phyloP scores from a whole-genome alignment of 2,797 vertebrate genomes.

The Spea hammondii region DNA sequence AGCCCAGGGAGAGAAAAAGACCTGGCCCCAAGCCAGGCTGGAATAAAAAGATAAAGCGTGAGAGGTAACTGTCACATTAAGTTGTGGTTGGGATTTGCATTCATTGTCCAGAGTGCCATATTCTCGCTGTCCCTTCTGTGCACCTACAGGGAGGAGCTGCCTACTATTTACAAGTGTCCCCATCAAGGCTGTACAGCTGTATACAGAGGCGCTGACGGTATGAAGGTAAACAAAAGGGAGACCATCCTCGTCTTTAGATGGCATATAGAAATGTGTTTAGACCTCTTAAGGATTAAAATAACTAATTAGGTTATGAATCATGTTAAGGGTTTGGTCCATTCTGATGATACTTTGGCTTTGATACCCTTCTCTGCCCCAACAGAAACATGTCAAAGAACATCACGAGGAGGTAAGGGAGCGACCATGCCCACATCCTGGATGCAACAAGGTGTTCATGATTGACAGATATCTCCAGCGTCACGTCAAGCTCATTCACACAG shows the following conservation, averaged over 20 bases:
- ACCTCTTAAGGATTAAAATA: too few species aligned
- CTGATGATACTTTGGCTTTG: not conserved
- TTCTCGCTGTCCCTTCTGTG: not conserved
- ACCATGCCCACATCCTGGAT: constrained; percentile 93
- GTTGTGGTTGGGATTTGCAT: not conserved
- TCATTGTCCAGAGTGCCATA: too few species aligned
- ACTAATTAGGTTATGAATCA: too few species aligned
- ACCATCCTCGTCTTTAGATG: not conserved
- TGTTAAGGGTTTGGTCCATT: not conserved
- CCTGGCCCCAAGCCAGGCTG: constrained; percentile 94
- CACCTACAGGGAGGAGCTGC: constrained; percentile 85
- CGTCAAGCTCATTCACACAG: constrained; percentile 93
- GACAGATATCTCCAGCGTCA: constrained; percentile 96
- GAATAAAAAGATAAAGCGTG: constrained; percentile 88
- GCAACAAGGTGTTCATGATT: constrained; percentile 98
- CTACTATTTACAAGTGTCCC: constrained; percentile 95
- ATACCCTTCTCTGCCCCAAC: not conserved
- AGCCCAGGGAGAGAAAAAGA: constrained; percentile 84
- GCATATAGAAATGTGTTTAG: not conserved
- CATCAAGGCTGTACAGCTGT: constrained; percentile 93
- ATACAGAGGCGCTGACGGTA: constrained; percentile 86
- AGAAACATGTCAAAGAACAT: constrained; percentile 97
- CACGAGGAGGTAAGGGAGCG: constrained; percentile 90
- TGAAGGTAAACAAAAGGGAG: constrained; percentile 77
- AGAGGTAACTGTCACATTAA: constrained; percentile 70